Conservation (phyloP, 1,140 invertebrate species). For the Ctenoplectra terminalis region DNA sequence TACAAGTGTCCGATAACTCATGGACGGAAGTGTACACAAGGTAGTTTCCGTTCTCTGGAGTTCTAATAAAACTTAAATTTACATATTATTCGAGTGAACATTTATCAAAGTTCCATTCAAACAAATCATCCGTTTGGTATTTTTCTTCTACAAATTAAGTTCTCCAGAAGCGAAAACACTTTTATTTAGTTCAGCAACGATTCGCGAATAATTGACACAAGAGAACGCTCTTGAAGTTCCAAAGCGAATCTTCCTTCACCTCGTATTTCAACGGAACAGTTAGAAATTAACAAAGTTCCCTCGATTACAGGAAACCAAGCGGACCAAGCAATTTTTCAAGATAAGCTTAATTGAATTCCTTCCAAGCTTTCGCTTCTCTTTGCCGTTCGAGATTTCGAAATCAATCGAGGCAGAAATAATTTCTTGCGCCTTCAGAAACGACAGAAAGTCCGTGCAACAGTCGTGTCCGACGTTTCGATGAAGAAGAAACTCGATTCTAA, state of each 20-base stretch:
- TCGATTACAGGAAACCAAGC: not conserved
- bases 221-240: not conserved
- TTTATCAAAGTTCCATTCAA: too few relatives aligned
- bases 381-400: not conserved
- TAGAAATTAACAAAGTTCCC: slow-evolving; percentile 7
- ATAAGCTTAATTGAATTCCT: slow-evolving; percentile 28
- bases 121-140: too few relatives aligned
- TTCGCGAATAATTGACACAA: not conserved
- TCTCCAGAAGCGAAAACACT: too few relatives aligned
- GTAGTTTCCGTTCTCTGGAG: too few relatives aligned
- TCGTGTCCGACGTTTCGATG: too few relatives aligned
- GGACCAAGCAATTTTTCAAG: not conserved
- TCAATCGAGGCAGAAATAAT: not conserved
- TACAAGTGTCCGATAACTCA: too few relatives aligned
- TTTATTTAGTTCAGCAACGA: not conserved
- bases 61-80: too few relatives aligned
- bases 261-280: slow-evolving; percentile 4
- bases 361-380: not conserved
- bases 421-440: not conserved
- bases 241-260: not conserved
- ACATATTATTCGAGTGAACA: too few relatives aligned
- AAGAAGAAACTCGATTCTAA: not conserved
- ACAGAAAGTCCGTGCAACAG: not conserved
- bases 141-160: too few relatives aligned
- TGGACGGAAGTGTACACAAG: too few relatives aligned